Percentiles rank a stretch among this genome's conserved stretches.
phyloP scores from a whole-genome alignment of 2,113 vertebrate genomes.

The Camelus bactrianus region DNA sequence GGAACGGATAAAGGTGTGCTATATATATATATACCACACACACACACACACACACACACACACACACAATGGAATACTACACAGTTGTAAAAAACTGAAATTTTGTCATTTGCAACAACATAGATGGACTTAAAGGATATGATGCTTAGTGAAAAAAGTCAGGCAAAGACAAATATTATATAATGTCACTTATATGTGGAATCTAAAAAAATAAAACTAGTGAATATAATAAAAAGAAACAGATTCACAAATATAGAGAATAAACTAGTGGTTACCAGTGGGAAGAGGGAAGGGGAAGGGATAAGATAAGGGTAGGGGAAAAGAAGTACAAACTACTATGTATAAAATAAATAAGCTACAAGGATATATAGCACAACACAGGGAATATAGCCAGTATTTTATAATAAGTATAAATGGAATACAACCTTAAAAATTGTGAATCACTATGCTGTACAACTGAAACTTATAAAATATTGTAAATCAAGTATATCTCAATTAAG shows the following conservation, averaged over 20 bases:
- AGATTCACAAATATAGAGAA: neutral
- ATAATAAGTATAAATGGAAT: neutral
- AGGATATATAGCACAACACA: neutral
- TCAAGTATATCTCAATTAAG: neutral
- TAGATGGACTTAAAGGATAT: neutral
- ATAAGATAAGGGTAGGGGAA: neutral
- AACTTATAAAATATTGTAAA: neutral
- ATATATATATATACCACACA: neutral
- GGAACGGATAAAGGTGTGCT: neutral
- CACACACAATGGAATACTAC: neutral
- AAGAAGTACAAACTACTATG: neutral
- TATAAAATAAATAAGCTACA: neutral
- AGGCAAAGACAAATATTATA: neutral
- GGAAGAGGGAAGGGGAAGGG: neutral
- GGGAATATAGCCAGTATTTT: neutral
- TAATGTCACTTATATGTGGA: neutral
- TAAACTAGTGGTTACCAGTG: neutral
- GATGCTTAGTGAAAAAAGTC: neutral
- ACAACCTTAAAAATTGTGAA: neutral
- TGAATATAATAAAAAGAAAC: neutral
- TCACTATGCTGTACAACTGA: neutral
- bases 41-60: neutral
- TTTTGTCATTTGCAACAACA: neutral
- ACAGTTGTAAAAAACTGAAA: neutral
- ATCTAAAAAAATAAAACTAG: neutral